A percentile compares a stretch with the other conserved stretches of the same genome.
Evolutionary conservation across 2,113 vertebrate species (phyloP).

Genomic region (Glareola pratincola): DNA sequence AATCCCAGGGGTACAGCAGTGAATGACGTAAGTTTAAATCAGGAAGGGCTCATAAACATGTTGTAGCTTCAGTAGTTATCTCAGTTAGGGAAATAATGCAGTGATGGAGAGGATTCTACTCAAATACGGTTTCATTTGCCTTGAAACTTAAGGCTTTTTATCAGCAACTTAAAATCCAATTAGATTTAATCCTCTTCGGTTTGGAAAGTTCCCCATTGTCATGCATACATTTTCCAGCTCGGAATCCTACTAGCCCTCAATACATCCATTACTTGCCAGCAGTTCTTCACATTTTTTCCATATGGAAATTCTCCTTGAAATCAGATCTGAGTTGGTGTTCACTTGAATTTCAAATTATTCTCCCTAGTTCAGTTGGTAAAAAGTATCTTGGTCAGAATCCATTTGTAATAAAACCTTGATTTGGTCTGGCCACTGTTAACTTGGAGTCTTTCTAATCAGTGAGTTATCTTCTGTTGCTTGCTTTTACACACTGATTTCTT

Average conservation of each 20-base stretch:
- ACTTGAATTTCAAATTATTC: conserved; percentile 61
- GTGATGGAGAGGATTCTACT: not conserved
- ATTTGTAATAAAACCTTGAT: not conserved
- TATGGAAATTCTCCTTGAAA: conserved; percentile 49
- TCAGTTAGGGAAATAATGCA: not conserved
- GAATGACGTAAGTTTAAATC: not conserved
- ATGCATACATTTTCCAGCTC: not conserved
- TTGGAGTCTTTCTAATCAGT: not conserved
- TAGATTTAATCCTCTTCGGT: not conserved
- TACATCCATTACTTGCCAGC: not conserved
- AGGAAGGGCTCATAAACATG: not conserved
- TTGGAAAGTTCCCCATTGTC: conserved; percentile 1
- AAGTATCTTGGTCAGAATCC: not conserved
- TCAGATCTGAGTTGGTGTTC: conserved; percentile 23
- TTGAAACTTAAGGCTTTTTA: conserved; percentile 10
- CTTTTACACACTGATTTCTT: not conserved
- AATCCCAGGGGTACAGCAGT: not conserved
- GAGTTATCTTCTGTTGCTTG: not conserved
- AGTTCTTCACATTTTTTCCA: conserved; percentile 41
- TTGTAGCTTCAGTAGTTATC: not conserved
- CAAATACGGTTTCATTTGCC: not conserved
- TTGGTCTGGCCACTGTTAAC: not conserved
- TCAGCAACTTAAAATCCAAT: not conserved
- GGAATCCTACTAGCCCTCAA: not conserved
- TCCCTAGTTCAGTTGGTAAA: not conserved